Conservation (phyloP, 2,888 invertebrate species). For the Ferdinandea cuprea region DNA sequence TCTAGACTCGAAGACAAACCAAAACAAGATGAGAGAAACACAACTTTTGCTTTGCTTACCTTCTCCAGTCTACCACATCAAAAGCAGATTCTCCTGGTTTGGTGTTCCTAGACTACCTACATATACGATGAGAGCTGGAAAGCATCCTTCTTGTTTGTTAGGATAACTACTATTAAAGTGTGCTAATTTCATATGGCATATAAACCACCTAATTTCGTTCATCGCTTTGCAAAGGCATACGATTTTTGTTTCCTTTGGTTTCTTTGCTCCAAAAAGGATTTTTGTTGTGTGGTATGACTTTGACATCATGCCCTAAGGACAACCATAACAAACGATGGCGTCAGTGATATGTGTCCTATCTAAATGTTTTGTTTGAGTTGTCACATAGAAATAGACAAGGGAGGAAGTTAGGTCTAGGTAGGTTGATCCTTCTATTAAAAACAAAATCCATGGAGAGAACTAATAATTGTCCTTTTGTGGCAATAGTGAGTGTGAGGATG, state of each 20-base stretch:
- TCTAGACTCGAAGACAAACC: constrained; percentile 46
- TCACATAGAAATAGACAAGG: constrained; percentile 30
- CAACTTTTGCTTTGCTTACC: constrained; percentile 35
- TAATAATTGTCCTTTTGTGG: constrained; percentile 46
- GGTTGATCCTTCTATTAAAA: constrained; percentile 30
- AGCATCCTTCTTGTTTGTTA: constrained; percentile 29
- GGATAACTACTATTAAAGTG: constrained; percentile 30
- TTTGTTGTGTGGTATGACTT: constrained; percentile 54
- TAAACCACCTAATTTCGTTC: constrained; percentile 47
- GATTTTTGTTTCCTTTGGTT: background rate
- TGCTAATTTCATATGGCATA: constrained; percentile 48
- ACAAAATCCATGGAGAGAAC: constrained; percentile 14
- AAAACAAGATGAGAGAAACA: constrained; percentile 35
- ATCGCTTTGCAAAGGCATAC: background rate
- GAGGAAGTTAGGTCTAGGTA: background rate
- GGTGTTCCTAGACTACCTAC: constrained; percentile 21
- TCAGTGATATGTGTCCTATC: constrained; percentile 52
- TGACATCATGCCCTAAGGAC: constrained; percentile 52
- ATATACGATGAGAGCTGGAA: background rate
- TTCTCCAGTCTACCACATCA: constrained; percentile 68
- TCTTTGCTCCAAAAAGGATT: constrained; percentile 30
- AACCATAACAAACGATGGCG: constrained; percentile 47
- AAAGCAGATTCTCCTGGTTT: constrained; percentile 50
- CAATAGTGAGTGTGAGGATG: background rate
- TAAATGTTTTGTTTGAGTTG: constrained; percentile 64